A percentile compares a stretch with the other conserved stretches of the same genome.
Conservation (phyloP, 1,140 invertebrate genomes). For the Sipha flava region DNA sequence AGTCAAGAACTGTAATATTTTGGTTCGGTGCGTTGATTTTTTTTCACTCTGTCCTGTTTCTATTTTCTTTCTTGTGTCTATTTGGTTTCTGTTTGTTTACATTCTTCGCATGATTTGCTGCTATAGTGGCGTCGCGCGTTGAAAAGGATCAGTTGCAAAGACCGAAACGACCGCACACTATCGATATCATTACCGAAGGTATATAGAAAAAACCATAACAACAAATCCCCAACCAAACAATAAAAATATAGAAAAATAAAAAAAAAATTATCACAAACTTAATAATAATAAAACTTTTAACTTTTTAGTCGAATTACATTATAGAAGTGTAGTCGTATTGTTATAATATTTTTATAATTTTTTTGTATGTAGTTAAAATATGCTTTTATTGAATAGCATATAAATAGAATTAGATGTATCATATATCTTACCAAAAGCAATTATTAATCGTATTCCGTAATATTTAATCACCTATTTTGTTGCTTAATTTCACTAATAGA, state of each 20-base stretch:
- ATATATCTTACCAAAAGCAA: too few species aligned
- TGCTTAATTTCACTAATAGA: too few species aligned
- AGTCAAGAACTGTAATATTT: neutral
- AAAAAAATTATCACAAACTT: too few species aligned
- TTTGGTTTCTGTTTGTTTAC: constrained; percentile 33
- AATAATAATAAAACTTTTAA: too few species aligned
- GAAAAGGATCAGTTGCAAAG: constrained; percentile 25
- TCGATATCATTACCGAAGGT: constrained; percentile 35
- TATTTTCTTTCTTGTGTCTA: neutral
- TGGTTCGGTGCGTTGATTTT: neutral
- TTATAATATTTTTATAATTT: too few species aligned
- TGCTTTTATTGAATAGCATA: too few species aligned
- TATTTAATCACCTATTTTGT: too few species aligned
- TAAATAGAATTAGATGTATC: too few species aligned
- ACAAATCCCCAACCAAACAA: neutral
- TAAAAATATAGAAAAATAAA: neutral
- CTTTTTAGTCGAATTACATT: too few species aligned
- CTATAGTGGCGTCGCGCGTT: constrained; percentile 23
- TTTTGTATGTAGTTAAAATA: too few species aligned
- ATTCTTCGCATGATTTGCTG: constrained; percentile 22
- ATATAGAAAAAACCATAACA: neutral
- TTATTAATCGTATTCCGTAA: too few species aligned
- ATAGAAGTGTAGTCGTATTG: too few species aligned
- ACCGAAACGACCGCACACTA: constrained; percentile 34
- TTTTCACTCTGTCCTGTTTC: neutral